Conservation (phyloP, 2,113 vertebrate species). For the Oryzias woworae region DNA sequence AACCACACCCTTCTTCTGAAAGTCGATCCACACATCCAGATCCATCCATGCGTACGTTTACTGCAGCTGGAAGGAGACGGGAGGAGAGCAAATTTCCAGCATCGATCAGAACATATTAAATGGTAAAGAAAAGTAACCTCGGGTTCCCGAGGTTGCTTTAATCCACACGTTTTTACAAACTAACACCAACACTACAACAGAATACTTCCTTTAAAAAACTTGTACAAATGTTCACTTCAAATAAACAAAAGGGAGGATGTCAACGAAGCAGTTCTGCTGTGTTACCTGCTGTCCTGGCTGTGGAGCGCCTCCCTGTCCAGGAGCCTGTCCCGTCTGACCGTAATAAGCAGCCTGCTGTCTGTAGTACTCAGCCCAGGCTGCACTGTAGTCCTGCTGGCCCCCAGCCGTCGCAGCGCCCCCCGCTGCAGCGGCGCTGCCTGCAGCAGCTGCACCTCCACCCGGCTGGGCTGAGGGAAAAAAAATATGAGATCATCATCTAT, state of each 20-base stretch:
- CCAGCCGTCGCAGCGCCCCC: slow-evolving; percentile 80
- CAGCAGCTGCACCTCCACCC: slow-evolving; percentile 66
- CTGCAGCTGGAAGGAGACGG: slow-evolving; percentile 69
- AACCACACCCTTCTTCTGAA: slow-evolving; percentile 38
- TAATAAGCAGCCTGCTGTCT: slow-evolving; percentile 93
- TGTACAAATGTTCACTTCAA: no score
- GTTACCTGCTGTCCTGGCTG: slow-evolving; percentile 89
- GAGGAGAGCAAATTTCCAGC: no score
- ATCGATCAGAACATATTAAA: no score
- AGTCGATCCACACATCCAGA: slow-evolving; percentile 49
- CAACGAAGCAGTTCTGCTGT: background rate
- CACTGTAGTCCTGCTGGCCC: slow-evolving; percentile 87
- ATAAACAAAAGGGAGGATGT: no score
- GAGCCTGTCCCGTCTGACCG: slow-evolving; percentile 80
- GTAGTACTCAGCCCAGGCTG: slow-evolving; percentile 94
- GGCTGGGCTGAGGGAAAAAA: slow-evolving; percentile 62
- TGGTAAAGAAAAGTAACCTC: no score
- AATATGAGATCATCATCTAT: no score
- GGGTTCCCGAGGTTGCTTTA: no score
- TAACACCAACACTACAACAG: no score
- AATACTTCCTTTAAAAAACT: no score
- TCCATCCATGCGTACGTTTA: slow-evolving; percentile 50
- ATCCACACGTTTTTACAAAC: no score
- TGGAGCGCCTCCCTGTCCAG: slow-evolving; percentile 81
- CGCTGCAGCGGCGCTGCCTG: slow-evolving; percentile 71